Evolutionary conservation across 2,113 vertebrate genomes (phyloP).

Genomic region (Cynoglossus semilaevis): DNA sequence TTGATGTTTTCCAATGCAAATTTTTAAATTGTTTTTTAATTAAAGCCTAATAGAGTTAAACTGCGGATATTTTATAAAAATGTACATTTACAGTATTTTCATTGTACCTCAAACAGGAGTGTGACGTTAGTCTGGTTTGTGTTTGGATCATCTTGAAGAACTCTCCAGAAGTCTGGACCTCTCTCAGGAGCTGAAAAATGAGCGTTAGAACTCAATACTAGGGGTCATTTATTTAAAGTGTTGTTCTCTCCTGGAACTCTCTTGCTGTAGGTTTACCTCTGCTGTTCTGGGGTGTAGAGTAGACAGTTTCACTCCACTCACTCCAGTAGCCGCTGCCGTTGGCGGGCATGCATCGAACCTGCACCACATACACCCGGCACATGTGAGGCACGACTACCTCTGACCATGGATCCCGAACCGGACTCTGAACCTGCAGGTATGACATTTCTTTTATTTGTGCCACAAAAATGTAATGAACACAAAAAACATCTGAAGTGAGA

Average conservation of each 20-base stretch:
- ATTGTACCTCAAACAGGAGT: conserved; percentile 86
- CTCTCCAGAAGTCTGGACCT: conserved; percentile 91
- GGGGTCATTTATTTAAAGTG: conserved; percentile 3
- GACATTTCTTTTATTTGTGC: not conserved
- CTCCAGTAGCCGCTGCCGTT: conserved; percentile 82
- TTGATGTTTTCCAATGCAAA: too few species aligned
- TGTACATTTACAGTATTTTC: not conserved
- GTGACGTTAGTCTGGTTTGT: conserved; percentile 81
- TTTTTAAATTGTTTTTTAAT: too few species aligned
- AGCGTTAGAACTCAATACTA: conserved; percentile 10
- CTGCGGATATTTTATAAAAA: too few species aligned
- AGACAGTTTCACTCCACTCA: conserved; percentile 80
- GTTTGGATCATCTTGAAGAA: conserved; percentile 68
- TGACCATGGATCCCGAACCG: conserved; percentile 27
- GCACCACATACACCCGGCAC: conserved; percentile 77
- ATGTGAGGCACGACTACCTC: conserved; percentile 66
- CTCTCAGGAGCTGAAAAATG: conserved; percentile 78
- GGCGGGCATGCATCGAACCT: conserved; percentile 80
- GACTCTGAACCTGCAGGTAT: conserved; percentile 55
- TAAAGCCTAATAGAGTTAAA: too few species aligned
- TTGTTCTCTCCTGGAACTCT: not conserved
- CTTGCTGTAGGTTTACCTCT: conserved; percentile 72
- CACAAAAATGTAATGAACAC: too few species aligned
- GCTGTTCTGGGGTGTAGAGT: conserved; percentile 75
- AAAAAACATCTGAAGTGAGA: too few species aligned